These are phyloP conservation scores for Tichodroma muraria DNA, from an alignment of 2,113 vertebrate genomes.

Conservation along the genomic window DNA sequence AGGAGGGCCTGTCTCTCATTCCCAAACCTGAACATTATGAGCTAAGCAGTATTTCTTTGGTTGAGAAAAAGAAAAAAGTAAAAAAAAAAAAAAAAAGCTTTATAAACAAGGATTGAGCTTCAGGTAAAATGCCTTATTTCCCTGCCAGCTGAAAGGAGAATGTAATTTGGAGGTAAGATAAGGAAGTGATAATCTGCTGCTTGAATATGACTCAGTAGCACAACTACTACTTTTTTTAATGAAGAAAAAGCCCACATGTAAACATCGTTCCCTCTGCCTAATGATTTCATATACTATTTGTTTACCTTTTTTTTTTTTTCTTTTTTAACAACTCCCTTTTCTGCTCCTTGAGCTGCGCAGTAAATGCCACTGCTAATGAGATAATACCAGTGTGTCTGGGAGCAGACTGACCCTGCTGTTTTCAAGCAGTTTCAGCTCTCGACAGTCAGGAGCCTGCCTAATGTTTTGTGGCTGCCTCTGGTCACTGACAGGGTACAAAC, in stretches of 20 bases:
- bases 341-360: conserved; percentile 14
- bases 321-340: conserved; percentile 6
- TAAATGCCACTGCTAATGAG: conserved; percentile 66
- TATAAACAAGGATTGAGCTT: not conserved
- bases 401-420: conserved; percentile 60
- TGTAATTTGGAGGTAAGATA: not conserved
- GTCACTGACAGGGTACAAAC: conserved; percentile 68
- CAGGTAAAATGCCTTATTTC: not conserved
- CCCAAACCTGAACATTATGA: not conserved
- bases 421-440: conserved; percentile 55
- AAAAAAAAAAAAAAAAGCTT: not conserved
- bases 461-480: conserved; percentile 68
- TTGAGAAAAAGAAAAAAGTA: too few relatives aligned
- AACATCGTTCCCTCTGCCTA: not conserved
- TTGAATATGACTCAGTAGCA: not conserved
- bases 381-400: conserved; percentile 63
- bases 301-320: not conserved
- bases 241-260: not conserved
- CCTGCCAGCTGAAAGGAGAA: not conserved
- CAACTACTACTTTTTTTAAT: not conserved
- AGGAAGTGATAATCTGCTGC: not conserved
- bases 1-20: not conserved
- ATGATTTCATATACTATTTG: not conserved
- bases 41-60: not conserved
- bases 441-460: conserved; percentile 70